Conservation (phyloP, 2,797 vertebrate genomes). For the Pangasius macronema region DNA sequence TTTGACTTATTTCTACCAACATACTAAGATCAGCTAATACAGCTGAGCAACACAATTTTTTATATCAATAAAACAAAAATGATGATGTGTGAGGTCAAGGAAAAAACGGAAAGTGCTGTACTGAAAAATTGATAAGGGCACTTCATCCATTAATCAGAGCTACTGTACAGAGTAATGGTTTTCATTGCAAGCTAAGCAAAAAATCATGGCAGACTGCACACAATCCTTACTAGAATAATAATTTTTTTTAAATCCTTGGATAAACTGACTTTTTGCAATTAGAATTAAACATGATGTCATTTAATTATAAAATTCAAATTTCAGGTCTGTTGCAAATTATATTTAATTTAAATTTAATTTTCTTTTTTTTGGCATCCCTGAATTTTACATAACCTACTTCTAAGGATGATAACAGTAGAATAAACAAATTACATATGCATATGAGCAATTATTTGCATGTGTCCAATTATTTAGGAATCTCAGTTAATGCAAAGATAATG, state of each 20-base stretch:
- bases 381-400: background rate
- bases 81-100: conserved; percentile 13
- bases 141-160: conserved; percentile 3
- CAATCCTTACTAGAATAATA: background rate
- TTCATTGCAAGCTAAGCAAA: conserved; percentile 20
- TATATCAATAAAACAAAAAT: conserved; percentile 30
- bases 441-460: background rate
- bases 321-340: background rate
- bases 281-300: background rate
- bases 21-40: conserved; percentile 35
- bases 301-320: background rate
- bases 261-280: background rate
- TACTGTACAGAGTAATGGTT: background rate
- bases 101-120: background rate
- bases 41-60: conserved; percentile 13
- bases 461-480: background rate
- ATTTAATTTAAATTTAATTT: background rate
- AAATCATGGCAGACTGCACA: background rate
- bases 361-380: background rate
- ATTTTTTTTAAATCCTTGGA: background rate
- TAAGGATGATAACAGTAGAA: background rate
- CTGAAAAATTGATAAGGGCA: conserved; percentile 26
- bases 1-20: conserved; percentile 25
- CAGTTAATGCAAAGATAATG: background rate
- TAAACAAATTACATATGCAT: background rate